phyloP scores from a whole-genome alignment of 2,113 vertebrate genomes.

The Corvus cornix region DNA sequence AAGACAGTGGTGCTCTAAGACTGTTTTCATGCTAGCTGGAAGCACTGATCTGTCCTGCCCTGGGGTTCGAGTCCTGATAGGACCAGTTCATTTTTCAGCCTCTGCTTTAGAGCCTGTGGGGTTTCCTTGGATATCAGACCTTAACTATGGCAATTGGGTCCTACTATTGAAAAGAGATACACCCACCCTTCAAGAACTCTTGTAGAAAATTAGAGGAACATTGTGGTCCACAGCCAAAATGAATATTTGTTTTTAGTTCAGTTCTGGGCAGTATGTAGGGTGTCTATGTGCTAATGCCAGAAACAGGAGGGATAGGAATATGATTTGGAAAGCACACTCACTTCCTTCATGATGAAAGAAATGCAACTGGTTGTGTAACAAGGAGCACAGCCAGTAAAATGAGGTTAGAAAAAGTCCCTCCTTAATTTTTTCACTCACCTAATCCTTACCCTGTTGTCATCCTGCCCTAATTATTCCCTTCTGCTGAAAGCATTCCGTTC shows the following conservation, averaged over 20 bases:
- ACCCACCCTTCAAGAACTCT: not conserved
- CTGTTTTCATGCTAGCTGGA: not conserved
- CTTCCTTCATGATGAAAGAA: not conserved
- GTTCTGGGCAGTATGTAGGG: not conserved
- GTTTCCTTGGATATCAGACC: not conserved
- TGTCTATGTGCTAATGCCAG: not conserved
- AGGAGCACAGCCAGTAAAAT: not conserved
- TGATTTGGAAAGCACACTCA: not conserved
- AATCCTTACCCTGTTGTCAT: not conserved
- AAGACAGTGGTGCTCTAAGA: not conserved
- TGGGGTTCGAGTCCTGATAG: not conserved
- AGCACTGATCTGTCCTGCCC: not conserved
- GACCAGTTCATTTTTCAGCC: not conserved
- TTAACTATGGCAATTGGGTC: not conserved
- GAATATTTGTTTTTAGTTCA: not conserved
- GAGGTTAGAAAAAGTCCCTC: not conserved
- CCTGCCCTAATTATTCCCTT: not conserved
- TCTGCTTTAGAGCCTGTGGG: not conserved
- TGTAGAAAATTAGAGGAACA: not conserved
- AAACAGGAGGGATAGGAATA: not conserved
- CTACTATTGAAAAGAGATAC: not conserved
- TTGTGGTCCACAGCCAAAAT: not conserved
- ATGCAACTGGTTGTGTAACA: not conserved
- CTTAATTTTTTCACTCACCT: not conserved
- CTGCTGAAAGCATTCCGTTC: constrained; percentile 7